Evolutionary conservation across 2,113 vertebrate species (phyloP), one percentile per base, ranked within the genome.

Genomic region (Upupa epops): DNA sequence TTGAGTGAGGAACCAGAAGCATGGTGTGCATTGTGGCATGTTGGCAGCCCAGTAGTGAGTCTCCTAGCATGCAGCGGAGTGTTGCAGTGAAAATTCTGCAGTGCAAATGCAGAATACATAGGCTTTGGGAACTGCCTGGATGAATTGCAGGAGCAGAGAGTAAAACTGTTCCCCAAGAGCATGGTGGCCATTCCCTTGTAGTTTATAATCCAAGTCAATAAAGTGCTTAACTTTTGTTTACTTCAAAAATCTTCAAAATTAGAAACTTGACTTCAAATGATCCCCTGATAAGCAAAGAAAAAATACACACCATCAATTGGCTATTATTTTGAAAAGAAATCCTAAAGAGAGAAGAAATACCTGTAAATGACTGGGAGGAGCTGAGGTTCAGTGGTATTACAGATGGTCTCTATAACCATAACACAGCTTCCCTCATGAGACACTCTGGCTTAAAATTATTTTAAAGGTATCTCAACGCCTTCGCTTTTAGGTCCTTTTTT

Each of bases 261-360:
- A 94, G 79, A n/a, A 76, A 75, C 72, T 91, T 76, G 68, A 42
- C 85, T 86, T 92, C 83, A 89, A 81, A 88, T 89, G 80, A 58
- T 69, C 49, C 73, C n/a, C 66, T 75, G 85, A 86, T 85, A 84
- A 91, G 58, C 64, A 68, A 17, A 69, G 68, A 48, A 56, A 91
- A 94, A 94, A 95, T 72, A 36, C 24, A 76, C 69, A 48, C 46
- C 69, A 55, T 77, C 64, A 18, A 2, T 80, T 91, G 78, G 75
- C 55, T 87, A 31, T 63, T 69, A 68, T 93, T 91, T 86, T 55
- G 22, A 31, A 82, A 82, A 75, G 64, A 86, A 40, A 60, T 48
- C 56, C 69, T 42, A 11, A 69, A 87, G 32, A 91, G 77, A 71
- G 82, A 75, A 89, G 37, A 58, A 65, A n/a, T 61, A 45, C 68